Evolutionary conservation across 2,797 vertebrate genomes (phyloP).

Genomic region (Muraenolepis orangiensis): DNA sequence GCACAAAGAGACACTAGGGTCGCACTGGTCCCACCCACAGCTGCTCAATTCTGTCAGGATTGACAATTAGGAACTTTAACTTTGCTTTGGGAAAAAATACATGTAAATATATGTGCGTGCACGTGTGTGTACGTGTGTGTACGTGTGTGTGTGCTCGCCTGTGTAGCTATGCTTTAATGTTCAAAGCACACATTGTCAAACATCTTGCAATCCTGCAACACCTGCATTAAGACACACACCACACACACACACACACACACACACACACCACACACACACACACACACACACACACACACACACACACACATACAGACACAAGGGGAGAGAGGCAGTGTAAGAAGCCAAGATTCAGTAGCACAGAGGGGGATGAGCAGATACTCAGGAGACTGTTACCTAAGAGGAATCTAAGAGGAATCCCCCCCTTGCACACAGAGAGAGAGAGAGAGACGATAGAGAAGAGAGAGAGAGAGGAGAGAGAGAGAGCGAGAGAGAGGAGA

Average conservation of each 20-base stretch:
- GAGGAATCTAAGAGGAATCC: too few species aligned
- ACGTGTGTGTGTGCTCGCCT: neutral
- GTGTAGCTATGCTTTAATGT: neutral
- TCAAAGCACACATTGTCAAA: conserved; percentile 13
- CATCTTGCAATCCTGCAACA: conserved; percentile 29
- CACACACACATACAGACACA: conserved; percentile 16
- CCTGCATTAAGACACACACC: conserved; percentile 23
- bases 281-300: conserved; percentile 19
- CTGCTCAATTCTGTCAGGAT: neutral
- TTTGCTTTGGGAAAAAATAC: neutral
- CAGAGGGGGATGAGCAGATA: conserved; percentile 18
- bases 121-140: neutral
- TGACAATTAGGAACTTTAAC: neutral
- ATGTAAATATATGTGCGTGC: neutral
- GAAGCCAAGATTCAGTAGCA: conserved; percentile 29
- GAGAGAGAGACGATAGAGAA: neutral
- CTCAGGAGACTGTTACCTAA: too few species aligned
- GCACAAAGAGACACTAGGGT: neutral
- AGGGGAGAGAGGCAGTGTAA: conserved; percentile 14
- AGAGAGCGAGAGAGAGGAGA: neutral
- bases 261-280: conserved; percentile 14
- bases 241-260: conserved; percentile 18
- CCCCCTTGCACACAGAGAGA: neutral
- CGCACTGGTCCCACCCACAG: neutral
- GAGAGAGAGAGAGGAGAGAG: neutral